A percentile compares a stretch with the other conserved stretches of the same genome.
Evolutionary conservation across 2,888 invertebrate species (phyloP).

Genomic region (Tipula vernalis): DNA sequence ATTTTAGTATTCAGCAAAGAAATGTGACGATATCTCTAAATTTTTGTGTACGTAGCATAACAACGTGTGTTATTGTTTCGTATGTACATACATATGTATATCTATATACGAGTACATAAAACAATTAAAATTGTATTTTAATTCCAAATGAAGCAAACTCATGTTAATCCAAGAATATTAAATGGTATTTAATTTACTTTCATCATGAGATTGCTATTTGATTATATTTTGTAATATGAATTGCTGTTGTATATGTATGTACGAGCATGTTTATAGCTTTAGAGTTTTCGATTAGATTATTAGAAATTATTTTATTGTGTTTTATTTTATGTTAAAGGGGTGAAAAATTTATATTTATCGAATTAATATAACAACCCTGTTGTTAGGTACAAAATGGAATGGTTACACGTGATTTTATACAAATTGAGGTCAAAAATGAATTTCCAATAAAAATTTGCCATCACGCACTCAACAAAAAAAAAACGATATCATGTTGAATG

Average conservation of each 20-base stretch:
- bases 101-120: not conserved
- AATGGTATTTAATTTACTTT: not conserved
- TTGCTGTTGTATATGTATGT: not conserved
- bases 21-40: not conserved
- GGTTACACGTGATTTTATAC: no score
- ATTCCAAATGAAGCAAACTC: not conserved
- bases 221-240: not conserved
- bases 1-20: not conserved
- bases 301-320: not conserved
- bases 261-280: not conserved
- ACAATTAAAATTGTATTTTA: not conserved
- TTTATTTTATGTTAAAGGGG: not conserved
- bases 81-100: not conserved
- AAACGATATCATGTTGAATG: not conserved
- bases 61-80: not conserved
- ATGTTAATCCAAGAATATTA: not conserved
- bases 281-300: not conserved
- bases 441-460: not conserved
- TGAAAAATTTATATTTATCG: not conserved
- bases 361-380: no score
- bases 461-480: not conserved
- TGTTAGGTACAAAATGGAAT: no score
- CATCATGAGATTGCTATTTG: not conserved
- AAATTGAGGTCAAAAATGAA: not conserved
- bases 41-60: not conserved